These are phyloP conservation scores for Phaethornis superciliosus DNA, from an alignment of 2,113 vertebrate species.

Conservation along the genomic window DNA sequence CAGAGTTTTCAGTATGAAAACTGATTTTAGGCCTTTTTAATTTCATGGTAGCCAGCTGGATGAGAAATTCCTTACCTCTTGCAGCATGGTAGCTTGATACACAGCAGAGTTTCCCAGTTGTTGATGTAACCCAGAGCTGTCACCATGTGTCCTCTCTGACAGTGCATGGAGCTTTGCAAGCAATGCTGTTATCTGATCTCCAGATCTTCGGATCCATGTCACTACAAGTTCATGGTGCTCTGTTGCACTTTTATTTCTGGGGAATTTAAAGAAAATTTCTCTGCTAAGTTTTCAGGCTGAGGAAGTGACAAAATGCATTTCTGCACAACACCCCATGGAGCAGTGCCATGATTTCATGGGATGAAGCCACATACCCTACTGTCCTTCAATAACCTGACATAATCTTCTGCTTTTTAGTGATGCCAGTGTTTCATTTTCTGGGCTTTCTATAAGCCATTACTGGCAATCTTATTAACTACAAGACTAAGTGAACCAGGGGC, in stretches of 20 bases:
- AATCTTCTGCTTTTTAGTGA: neutral
- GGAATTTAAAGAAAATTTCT: neutral
- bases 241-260: neutral
- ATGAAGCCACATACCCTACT: neutral
- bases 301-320: neutral
- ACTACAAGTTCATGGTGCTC: neutral
- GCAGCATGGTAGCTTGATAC: neutral
- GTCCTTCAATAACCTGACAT: neutral
- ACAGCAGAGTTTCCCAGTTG: neutral
- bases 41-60: neutral
- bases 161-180: neutral
- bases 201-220: neutral
- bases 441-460: neutral
- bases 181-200: neutral
- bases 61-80: neutral
- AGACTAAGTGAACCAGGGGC: rapidly evolving
- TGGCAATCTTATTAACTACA: neutral
- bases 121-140: neutral
- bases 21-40: neutral
- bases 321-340: neutral
- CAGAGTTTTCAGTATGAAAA: neutral
- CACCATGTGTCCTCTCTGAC: rapidly evolving
- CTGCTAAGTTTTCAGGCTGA: neutral
- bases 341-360: rapidly evolving
- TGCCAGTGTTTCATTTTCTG: neutral